These are phyloP conservation scores for Agrochola litura DNA, from an alignment of 2,888 invertebrate species.

Conservation along the genomic window DNA sequence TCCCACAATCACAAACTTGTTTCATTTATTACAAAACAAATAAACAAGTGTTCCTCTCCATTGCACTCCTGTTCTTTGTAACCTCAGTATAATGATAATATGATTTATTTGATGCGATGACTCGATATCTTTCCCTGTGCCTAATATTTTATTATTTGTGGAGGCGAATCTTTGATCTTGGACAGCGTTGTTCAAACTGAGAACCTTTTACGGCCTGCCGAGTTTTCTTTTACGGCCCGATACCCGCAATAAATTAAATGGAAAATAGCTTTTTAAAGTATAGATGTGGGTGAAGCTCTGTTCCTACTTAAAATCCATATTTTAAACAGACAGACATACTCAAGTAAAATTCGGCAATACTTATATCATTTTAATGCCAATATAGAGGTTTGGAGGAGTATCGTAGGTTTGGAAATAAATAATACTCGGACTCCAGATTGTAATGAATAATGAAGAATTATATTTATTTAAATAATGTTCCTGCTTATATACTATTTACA, in stretches of 20 bases:
- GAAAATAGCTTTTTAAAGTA: background rate
- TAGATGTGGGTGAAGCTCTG: background rate
- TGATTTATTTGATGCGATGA: conserved; percentile 66
- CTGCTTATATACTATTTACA: too few relatives aligned
- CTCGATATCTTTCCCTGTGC: conserved; percentile 52
- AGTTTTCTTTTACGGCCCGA: conserved; percentile 4
- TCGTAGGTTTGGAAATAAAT: too few relatives aligned
- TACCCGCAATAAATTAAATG: conserved; percentile 9
- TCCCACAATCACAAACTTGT: conserved; percentile 20
- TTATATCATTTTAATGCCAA: background rate
- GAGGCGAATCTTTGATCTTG: conserved; percentile 39
- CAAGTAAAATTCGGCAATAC: background rate
- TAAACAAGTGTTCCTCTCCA: conserved; percentile 30
- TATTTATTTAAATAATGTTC: too few relatives aligned
- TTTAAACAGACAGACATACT: background rate
- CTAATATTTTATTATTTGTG: conserved; percentile 57
- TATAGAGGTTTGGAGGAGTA: too few relatives aligned
- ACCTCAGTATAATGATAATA: conserved; percentile 60
- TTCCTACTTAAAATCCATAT: background rate
- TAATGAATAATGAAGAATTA: too few relatives aligned
- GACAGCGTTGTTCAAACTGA: conserved; percentile 31
- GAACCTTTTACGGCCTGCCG: background rate
- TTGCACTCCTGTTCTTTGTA: conserved; percentile 32
- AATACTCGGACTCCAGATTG: too few relatives aligned
- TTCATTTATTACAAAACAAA: conserved; percentile 42